Conservation (phyloP, 2,888 invertebrate species). For the Orthosia incerta region DNA sequence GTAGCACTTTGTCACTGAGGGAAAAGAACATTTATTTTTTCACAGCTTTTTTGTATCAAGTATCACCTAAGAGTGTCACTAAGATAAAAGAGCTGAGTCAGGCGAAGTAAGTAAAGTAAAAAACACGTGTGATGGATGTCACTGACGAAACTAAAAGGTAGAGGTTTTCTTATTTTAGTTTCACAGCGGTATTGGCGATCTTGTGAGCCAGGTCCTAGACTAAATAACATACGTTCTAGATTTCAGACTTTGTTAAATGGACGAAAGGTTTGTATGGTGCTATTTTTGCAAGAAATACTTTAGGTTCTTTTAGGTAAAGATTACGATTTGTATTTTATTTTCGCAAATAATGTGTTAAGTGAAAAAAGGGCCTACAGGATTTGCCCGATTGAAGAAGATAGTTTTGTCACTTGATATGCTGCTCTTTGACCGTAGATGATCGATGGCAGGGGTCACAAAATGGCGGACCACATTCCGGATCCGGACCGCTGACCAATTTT, state of each 20-base stretch:
- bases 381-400: too few relatives aligned
- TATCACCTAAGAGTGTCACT: constrained; percentile 37
- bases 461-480: too few relatives aligned
- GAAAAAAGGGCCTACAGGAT: too few relatives aligned
- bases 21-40: constrained; percentile 49
- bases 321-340: not conserved
- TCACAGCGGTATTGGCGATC: not conserved
- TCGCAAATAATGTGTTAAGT: not conserved
- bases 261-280: not conserved
- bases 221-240: not conserved
- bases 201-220: not conserved
- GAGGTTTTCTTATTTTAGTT: constrained; percentile 36
- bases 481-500: too few relatives aligned
- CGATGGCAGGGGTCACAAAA: too few relatives aligned
- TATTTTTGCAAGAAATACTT: not conserved
- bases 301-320: not conserved
- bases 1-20: constrained; percentile 49
- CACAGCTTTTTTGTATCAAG: constrained; percentile 46
- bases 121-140: constrained; percentile 50
- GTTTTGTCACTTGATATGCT: too few relatives aligned
- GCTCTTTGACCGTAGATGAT: too few relatives aligned
- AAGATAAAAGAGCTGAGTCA: constrained; percentile 38
- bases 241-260: constrained; percentile 1
- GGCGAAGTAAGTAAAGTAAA: constrained; percentile 26
- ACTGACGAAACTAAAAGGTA: constrained; percentile 22